Percentiles rank a stretch among this genome's conserved stretches.
These are phyloP conservation scores for Imbricaverruca yamaguchii DNA, from an alignment of 2,888 invertebrate genomes.

Conservation along the genomic window DNA sequence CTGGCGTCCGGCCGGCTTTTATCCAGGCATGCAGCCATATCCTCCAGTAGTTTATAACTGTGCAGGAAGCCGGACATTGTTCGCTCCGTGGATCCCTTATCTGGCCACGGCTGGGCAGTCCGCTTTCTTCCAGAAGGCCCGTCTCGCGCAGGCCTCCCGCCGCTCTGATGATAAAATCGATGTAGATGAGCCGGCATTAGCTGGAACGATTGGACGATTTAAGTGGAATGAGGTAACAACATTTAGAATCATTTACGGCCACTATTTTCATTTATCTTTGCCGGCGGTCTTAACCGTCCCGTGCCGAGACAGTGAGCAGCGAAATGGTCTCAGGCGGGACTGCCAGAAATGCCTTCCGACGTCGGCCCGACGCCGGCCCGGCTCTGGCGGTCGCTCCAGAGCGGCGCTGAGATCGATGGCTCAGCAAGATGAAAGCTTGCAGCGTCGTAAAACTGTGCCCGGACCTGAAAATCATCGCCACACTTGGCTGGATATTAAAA, in stretches of 20 bases:
- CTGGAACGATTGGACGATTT: conserved; percentile 18
- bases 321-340: neutral
- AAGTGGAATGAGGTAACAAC: conserved; percentile 19
- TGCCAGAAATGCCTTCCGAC: no score
- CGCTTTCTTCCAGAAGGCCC: neutral
- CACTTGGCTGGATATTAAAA: neutral
- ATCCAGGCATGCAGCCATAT: neutral
- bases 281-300: neutral
- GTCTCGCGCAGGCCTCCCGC: neutral
- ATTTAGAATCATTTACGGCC: conserved; percentile 20
- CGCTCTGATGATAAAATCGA: conserved; percentile 21
- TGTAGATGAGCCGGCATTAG: conserved; percentile 18
- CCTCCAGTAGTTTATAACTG: neutral
- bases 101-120: neutral
- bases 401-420: conserved; percentile 10
- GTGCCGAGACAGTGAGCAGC: neutral
- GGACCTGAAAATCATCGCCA: neutral
- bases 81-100: neutral
- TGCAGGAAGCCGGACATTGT: neutral
- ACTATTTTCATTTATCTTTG: conserved; percentile 20
- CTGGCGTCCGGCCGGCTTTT: no score
- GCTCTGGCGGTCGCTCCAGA: no score
- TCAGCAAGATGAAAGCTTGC: neutral
- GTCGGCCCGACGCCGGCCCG: no score
- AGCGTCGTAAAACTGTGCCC: neutral